Evolutionary conservation across 2,888 invertebrate species (phyloP), one percentile per base, ranked within the genome.

Genomic region (Sarcophaga rosellei): DNA sequence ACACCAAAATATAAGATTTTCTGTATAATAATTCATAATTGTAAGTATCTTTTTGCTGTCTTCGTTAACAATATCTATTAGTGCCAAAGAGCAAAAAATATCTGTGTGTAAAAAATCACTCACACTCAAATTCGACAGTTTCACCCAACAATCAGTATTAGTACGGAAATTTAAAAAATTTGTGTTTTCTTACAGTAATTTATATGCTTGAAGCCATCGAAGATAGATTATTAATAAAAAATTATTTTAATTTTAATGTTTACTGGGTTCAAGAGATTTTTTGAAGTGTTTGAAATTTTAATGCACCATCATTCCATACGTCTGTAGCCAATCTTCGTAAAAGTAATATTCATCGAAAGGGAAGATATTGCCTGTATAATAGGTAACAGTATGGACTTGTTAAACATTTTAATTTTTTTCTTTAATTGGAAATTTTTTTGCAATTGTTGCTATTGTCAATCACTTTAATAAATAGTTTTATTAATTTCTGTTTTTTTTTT

Each of bases 381-480:
- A 21, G n/a, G 21, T 23, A 53, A 53, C 17, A 4, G 59, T n/a
- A 61, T 53, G 62, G 25, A 17, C 65, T 66, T 77, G 77, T 47
- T 77, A 72, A 72, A 77, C 25, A 62, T 70, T 35, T 35, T 61
- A 17, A 44, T 66, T 53, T 20, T 66, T 63, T 59, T 47, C 57
- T 65, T 44, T 57, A 59, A 59, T 66, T 72, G 35, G 5, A 53
- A 17, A 6, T 77, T 59, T 25, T 15, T 78, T 47, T 21, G 8
- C 11, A 63, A 5, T 35, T 47, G 21, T 53, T 63, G n/a, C 61
- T 79, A 69, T 68, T 85, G 76, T 79, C 81, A 78, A 81, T 82
- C 75, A 85, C 53, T 66, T 70, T 62, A n/a, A n/a, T n/a, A n/a
- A 81, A 72, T 75, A 65, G 66, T 65, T 79, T 82, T 75, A 76